Evolutionary conservation across 2,888 invertebrate species (phyloP), one percentile per base, ranked within the genome.

Genomic region (Drosophila prolongata): DNA sequence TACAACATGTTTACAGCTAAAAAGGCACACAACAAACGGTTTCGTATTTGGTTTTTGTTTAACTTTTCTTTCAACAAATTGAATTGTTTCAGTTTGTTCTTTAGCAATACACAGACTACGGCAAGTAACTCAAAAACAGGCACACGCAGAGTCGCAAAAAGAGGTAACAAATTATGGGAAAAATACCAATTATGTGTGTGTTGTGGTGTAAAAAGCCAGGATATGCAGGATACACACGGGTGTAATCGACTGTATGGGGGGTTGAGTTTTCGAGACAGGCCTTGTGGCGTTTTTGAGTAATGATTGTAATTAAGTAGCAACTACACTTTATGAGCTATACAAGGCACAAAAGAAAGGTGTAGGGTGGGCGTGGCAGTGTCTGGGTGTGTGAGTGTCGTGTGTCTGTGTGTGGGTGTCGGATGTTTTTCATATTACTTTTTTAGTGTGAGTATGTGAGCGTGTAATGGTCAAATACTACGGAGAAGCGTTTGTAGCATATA

Each of bases 261-360:
- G 14, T 16, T 19, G 49, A 27, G 14, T 34, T 14, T 47, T 35
- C 11, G 14, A 59, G 16, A 24, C 76, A 61, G 69, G 76, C 74
- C 77, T 77, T 71, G 77, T 64, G 76, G 75, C 70, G 73, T 72
- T 74, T 84, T 80, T 87, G 85, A 85, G 86, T 85, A 85, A 85
- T 87, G 85, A 76, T 81, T 87, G 80, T 85, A 85, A 85, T 85
- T 85, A 87, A 85, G 87, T 85, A 80, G 79, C 81, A 79, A 78
- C 86, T 83, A 83, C 79, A 81, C 79, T 83, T 80, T 80, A 86
- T 86, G 81, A 86, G 76, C 76, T 72, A 58, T 67, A 68, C 76
- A 80, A 82, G 80, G 85, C 80, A 80, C 80, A 80, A 80, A 68
- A 71, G 75, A 65, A 69, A 71, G 75, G 65, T 69, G 57, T 70